Percentiles rank a stretch among this genome's conserved stretches.
phyloP scores from a whole-genome alignment of 2,888 invertebrate genomes.

The Apodemia duryi region DNA sequence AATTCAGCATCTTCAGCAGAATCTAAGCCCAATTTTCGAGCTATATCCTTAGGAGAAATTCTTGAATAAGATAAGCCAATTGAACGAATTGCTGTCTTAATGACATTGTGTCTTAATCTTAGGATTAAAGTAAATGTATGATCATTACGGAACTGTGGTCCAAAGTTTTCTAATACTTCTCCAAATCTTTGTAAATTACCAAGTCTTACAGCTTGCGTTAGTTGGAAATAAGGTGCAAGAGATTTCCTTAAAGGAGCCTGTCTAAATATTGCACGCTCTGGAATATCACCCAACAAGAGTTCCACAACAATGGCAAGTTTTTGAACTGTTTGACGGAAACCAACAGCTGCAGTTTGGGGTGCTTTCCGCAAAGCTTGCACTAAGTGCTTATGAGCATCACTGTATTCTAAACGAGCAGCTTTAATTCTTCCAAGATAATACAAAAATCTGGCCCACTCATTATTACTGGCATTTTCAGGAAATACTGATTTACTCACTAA shows the following conservation, averaged over 20 bases:
- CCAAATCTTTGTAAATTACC: slow-evolving; percentile 97
- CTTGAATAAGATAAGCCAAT: slow-evolving; percentile 98
- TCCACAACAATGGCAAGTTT: slow-evolving; percentile 97
- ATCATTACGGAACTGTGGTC: slow-evolving; percentile 94
- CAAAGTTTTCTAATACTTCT: slow-evolving; percentile 94
- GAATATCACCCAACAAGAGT: slow-evolving; percentile 96
- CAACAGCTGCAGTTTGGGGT: slow-evolving; percentile 98
- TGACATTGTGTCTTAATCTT: slow-evolving; percentile 98
- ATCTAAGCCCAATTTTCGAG: slow-evolving; percentile 94
- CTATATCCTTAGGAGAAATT: slow-evolving; percentile 97
- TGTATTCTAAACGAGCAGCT: slow-evolving; percentile 98
- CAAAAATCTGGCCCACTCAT: slow-evolving; percentile 98
- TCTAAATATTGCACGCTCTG: slow-evolving; percentile 96
- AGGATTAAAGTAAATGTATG: slow-evolving; percentile 97
- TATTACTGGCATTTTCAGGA: slow-evolving; percentile 98
- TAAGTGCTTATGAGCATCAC: slow-evolving; percentile 97
- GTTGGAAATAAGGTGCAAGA: slow-evolving; percentile 96
- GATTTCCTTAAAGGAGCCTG: slow-evolving; percentile 93
- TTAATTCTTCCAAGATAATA: slow-evolving; percentile 99
- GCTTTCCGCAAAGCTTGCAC: slow-evolving; percentile 97
- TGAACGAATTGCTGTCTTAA: slow-evolving; percentile 97
- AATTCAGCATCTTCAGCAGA: slow-evolving; percentile 99
- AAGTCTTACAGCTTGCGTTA: slow-evolving; percentile 97
- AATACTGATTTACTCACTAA: slow-evolving; percentile 97
- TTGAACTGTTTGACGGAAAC: slow-evolving; percentile 98